Conservation (phyloP, 1,140 invertebrate genomes). For the Acromyrmex heyeri region DNA sequence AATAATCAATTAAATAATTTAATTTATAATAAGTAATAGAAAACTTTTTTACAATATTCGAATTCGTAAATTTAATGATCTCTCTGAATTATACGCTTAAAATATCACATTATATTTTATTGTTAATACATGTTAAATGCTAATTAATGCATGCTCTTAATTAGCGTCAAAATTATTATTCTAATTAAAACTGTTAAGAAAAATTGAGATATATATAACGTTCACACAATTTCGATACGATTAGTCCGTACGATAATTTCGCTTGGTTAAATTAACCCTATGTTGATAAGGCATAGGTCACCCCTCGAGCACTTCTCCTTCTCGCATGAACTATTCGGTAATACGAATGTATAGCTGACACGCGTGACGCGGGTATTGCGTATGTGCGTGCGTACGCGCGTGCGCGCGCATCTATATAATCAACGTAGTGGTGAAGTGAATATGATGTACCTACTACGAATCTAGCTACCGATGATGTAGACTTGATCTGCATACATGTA, state of each 20-base stretch:
- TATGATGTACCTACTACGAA: slow-evolving; percentile 20
- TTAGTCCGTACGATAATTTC: slow-evolving; percentile 51
- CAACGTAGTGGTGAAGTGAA: slow-evolving; percentile 30
- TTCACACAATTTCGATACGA: slow-evolving; percentile 29
- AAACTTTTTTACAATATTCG: background rate
- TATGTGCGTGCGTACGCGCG: background rate
- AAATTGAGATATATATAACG: slow-evolving; percentile 9
- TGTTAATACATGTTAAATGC: background rate
- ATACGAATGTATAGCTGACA: slow-evolving; percentile 47
- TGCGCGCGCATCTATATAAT: background rate
- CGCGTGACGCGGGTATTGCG: background rate
- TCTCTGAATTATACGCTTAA: background rate
- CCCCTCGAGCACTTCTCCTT: slow-evolving; percentile 52
- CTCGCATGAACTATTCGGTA: slow-evolving; percentile 47
- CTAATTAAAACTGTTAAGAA: background rate
- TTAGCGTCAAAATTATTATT: background rate
- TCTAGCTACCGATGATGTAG: slow-evolving; percentile 11
- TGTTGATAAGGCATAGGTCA: slow-evolving; percentile 55
- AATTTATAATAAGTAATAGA: background rate
- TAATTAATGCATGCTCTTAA: background rate
- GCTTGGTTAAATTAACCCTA: slow-evolving; percentile 66
- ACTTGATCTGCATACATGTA: slow-evolving; percentile 30
- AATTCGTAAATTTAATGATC: background rate
- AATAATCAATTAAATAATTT: background rate
- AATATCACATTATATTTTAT: background rate